These are phyloP conservation scores for Trissoscelio sp. DNA, from an alignment of 2,888 invertebrate species.

Conservation along the genomic window DNA sequence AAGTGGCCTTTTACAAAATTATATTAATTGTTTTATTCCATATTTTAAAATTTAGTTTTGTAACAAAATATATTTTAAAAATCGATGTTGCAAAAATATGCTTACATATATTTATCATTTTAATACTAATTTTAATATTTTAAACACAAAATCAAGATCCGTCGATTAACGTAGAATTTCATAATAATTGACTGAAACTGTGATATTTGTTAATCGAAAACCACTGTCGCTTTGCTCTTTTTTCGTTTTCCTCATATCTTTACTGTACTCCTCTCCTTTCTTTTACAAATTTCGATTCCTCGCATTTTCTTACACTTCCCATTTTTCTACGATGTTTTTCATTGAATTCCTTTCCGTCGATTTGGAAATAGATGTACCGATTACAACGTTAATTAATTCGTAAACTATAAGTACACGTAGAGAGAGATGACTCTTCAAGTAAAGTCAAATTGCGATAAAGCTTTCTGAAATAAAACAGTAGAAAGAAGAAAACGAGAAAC, in stretches of 20 bases:
- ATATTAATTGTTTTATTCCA: no score
- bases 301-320: constrained; percentile 10
- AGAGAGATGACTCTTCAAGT: constrained; percentile 25
- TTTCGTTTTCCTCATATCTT: constrained; percentile 11
- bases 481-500: constrained; percentile 6
- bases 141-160: constrained; percentile 28
- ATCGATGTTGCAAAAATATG: constrained; percentile 31
- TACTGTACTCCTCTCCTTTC: background rate
- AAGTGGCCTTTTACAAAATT: constrained; percentile 60
- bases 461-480: constrained; percentile 44
- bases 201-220: constrained; percentile 53
- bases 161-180: constrained; percentile 36
- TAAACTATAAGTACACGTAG: constrained; percentile 38
- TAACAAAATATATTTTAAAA: background rate
- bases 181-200: constrained; percentile 34
- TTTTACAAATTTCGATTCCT: constrained; percentile 21
- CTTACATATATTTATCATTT: background rate
- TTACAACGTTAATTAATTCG: constrained; percentile 51
- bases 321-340: constrained; percentile 51
- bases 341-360: constrained; percentile 44
- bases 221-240: constrained; percentile 58
- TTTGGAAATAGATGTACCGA: constrained; percentile 26
- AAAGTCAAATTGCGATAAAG: constrained; percentile 44
- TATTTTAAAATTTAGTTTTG: background rate
- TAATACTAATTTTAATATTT: no score